Conservation (phyloP, 2,797 vertebrate species). For the Chaetodon trifasciatus region DNA sequence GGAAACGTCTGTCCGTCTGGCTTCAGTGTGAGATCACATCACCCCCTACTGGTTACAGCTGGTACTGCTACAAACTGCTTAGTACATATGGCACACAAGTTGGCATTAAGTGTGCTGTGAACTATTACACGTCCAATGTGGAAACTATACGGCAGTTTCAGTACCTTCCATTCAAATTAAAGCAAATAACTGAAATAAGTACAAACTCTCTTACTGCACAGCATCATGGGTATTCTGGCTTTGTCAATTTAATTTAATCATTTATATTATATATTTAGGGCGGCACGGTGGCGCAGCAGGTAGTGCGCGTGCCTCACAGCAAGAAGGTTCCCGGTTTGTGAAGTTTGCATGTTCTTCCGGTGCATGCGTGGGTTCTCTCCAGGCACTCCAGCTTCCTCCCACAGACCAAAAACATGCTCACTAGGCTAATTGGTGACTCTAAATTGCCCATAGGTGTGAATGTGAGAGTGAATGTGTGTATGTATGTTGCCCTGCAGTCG, state of each 20-base stretch:
- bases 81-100: neutral
- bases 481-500: too few relatives aligned
- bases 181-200: neutral
- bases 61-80: slow-evolving; percentile 14
- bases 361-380: too few relatives aligned
- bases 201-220: neutral
- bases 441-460: too few relatives aligned
- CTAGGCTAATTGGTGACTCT: too few relatives aligned
- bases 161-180: neutral
- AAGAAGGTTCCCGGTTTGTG: too few relatives aligned
- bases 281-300: too few relatives aligned
- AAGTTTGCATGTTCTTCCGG: too few relatives aligned
- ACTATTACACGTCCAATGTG: neutral
- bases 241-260: neutral
- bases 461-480: too few relatives aligned
- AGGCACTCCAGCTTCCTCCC: too few relatives aligned
- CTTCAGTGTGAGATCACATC: slow-evolving; percentile 18
- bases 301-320: too few relatives aligned
- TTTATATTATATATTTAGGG: neutral
- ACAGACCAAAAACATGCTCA: too few relatives aligned
- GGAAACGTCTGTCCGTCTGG: slow-evolving; percentile 57
- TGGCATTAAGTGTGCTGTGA: too few relatives aligned
- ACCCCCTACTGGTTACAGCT: slow-evolving; percentile 45
- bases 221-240: neutral
- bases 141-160: neutral